Conservation (phyloP, 2,888 invertebrate species). For the Lamellibrachia columna region DNA sequence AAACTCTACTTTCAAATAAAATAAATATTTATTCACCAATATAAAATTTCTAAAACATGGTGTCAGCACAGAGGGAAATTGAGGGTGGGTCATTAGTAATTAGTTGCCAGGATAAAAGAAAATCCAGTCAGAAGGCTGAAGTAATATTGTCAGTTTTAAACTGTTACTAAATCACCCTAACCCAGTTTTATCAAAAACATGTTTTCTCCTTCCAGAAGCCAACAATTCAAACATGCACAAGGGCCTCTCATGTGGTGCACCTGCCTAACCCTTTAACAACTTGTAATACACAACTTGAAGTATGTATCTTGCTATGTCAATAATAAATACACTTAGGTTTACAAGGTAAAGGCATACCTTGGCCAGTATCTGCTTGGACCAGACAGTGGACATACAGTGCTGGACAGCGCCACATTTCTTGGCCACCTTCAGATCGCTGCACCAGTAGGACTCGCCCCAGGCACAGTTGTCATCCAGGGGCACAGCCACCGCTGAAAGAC, state of each 20-base stretch:
- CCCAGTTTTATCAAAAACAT: neutral
- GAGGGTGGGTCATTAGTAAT: neutral
- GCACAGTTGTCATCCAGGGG: constrained; percentile 37
- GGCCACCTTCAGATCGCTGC: constrained; percentile 43
- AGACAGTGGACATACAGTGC: constrained; percentile 46
- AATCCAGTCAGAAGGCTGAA: neutral
- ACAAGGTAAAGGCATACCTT: constrained; percentile 22
- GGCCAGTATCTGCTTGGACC: constrained; percentile 38
- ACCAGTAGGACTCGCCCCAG: constrained; percentile 45
- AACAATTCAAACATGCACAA: neutral
- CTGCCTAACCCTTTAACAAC: neutral
- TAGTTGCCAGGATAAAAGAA: neutral
- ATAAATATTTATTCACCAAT: neutral
- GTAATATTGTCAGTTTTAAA: no score
- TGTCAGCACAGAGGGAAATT: neutral
- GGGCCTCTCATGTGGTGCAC: constrained; percentile 7
- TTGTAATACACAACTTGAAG: neutral
- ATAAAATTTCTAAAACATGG: neutral
- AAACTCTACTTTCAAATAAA: neutral
- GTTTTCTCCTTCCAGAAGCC: neutral
- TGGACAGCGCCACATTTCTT: constrained; percentile 43
- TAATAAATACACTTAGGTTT: neutral
- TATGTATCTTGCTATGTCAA: neutral
- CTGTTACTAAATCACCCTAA: neutral
- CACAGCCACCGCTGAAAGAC: constrained; percentile 8